A percentile compares a stretch with the other conserved stretches of the same genome.
Conservation (phyloP, 2,888 invertebrate species). For the Trichacis sp. region DNA sequence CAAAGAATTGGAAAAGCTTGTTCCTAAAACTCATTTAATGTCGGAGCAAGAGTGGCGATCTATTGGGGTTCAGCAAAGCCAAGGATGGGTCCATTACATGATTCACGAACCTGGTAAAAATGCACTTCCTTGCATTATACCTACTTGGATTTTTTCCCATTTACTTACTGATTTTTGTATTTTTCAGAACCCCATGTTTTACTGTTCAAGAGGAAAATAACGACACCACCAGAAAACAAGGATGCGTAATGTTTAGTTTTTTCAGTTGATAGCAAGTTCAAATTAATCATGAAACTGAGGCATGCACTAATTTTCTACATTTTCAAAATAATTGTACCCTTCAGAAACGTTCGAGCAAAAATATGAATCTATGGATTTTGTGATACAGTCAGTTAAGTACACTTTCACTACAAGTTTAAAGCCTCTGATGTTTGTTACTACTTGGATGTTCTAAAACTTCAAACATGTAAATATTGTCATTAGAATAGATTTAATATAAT, state of each 20-base stretch:
- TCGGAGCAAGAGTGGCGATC: constrained; percentile 93
- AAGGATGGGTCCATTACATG: constrained; percentile 98
- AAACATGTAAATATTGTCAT: constrained; percentile 7
- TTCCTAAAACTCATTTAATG: constrained; percentile 94
- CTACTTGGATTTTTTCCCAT: too few relatives aligned
- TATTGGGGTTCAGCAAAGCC: constrained; percentile 95
- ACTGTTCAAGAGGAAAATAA: constrained; percentile 83
- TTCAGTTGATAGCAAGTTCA: not conserved
- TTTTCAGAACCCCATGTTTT: constrained; percentile 88
- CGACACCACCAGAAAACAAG: constrained; percentile 70
- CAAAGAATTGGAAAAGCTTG: constrained; percentile 89
- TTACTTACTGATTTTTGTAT: constrained; percentile 52
- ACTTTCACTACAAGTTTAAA: too few relatives aligned
- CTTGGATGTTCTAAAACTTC: too few relatives aligned
- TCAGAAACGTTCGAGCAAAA: too few relatives aligned
- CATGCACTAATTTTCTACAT: not conserved
- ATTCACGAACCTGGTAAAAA: constrained; percentile 87
- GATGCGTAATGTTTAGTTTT: not conserved
- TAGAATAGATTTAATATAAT: constrained; percentile 3
- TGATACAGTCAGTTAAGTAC: too few relatives aligned
- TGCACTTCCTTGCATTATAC: too few relatives aligned
- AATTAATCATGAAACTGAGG: not conserved
- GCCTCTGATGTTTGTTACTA: too few relatives aligned
- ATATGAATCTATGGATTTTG: too few relatives aligned
- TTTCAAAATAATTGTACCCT: too few relatives aligned